Conservation (phyloP, 2,113 vertebrate genomes). For the Equus quagga region DNA sequence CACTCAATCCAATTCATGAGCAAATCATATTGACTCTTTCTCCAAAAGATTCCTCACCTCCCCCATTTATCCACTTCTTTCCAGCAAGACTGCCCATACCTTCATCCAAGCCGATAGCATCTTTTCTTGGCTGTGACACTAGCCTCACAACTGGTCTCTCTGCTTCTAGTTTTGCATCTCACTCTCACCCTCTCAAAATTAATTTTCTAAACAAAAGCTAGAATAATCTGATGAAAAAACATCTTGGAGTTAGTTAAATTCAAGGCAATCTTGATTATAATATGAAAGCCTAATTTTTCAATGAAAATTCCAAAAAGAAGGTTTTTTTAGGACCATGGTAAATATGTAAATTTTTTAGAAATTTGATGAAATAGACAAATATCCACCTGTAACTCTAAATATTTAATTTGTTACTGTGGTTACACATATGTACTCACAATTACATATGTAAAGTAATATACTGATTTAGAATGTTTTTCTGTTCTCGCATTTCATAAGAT, state of each 20-base stretch:
- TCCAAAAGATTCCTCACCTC: background rate
- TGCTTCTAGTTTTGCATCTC: background rate
- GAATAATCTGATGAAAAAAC: background rate
- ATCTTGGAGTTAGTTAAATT: background rate
- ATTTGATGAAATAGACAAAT: background rate
- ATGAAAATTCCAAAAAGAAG: background rate
- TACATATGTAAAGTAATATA: background rate
- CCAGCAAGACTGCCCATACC: background rate
- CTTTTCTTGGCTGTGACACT: background rate
- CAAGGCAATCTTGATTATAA: background rate
- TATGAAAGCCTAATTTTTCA: background rate
- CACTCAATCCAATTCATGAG: background rate
- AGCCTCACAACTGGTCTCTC: background rate
- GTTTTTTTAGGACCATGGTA: background rate
- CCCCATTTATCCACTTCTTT: background rate
- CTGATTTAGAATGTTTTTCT: background rate
- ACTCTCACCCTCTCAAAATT: background rate
- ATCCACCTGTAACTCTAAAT: background rate
- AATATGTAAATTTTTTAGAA: background rate
- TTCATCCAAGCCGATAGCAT: background rate
- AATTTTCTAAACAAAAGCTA: background rate
- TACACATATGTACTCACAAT: background rate
- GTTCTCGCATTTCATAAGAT: background rate
- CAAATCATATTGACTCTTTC: background rate
- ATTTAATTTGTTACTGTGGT: background rate